A percentile compares a stretch with the other conserved stretches of the same genome.
Evolutionary conservation across 1,140 invertebrate genomes (phyloP).

Genomic region (Lerema accius): DNA sequence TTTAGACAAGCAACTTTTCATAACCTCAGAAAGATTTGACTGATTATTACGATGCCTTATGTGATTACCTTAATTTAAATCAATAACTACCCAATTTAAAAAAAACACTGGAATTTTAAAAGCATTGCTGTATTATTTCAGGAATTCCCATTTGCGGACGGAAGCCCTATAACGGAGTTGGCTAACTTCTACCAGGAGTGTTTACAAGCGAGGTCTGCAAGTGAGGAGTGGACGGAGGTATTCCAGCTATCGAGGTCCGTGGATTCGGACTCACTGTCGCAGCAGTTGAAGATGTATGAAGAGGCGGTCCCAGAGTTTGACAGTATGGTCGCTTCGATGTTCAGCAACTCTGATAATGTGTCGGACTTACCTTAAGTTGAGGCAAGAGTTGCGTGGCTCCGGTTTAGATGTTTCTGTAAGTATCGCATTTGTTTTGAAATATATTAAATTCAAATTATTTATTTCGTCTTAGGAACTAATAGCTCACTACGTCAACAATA

Average conservation of each 20-base stretch:
- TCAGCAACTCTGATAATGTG: slow-evolving; percentile 56
- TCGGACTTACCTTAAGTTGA: slow-evolving; percentile 12
- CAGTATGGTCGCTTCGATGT: slow-evolving; percentile 71
- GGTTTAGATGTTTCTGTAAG: neutral
- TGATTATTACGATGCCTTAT: too few species aligned
- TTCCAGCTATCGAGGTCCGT: slow-evolving; percentile 37
- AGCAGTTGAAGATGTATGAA: slow-evolving; percentile 64
- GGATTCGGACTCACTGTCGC: slow-evolving; percentile 53
- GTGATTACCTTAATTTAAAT: too few species aligned
- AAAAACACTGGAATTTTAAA: too few species aligned
- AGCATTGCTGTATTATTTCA: slow-evolving; percentile 38
- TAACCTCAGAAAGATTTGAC: too few species aligned
- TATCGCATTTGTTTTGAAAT: neutral
- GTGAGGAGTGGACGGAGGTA: slow-evolving; percentile 55
- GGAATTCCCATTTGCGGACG: slow-evolving; percentile 75
- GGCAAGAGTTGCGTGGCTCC: too few species aligned
- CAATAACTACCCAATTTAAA: too few species aligned
- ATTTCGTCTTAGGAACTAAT: too few species aligned
- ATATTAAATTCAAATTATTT: too few species aligned
- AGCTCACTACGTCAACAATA: too few species aligned
- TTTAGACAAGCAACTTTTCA: too few species aligned
- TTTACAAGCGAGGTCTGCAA: slow-evolving; percentile 57
- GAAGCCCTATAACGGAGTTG: slow-evolving; percentile 70
- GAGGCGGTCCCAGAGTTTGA: slow-evolving; percentile 73
- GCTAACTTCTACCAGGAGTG: slow-evolving; percentile 76